Conservation (phyloP, 2,797 vertebrate genomes). For the Enteromius afrohamiltoni region DNA sequence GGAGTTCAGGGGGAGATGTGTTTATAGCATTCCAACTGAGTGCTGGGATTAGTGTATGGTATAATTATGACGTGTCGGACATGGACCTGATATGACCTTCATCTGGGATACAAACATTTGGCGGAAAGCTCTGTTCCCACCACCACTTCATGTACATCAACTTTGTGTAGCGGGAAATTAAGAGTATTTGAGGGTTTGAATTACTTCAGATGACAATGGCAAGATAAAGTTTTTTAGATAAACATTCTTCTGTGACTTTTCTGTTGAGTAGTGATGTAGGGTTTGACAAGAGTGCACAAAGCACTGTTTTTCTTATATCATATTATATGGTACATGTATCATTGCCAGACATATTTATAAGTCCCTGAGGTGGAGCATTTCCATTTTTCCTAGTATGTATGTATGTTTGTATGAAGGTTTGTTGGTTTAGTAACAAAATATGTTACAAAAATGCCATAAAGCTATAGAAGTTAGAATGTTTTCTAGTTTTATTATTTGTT, state of each 20-base stretch:
- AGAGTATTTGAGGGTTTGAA: neutral
- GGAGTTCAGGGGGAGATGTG: slow-evolving; percentile 70
- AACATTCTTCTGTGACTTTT: neutral
- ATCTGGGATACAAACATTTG: slow-evolving; percentile 67
- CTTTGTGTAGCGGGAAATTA: slow-evolving; percentile 44
- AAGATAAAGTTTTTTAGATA: neutral
- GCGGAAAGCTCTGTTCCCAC: slow-evolving; percentile 55
- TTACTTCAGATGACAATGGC: neutral
- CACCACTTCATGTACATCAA: slow-evolving; percentile 52
- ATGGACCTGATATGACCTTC: slow-evolving; percentile 67
- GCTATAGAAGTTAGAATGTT: too few species aligned
- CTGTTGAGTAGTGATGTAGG: neutral
- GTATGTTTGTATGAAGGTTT: neutral
- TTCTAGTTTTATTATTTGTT: too few species aligned
- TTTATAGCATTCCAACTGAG: slow-evolving; percentile 75
- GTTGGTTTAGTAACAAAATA: too few species aligned
- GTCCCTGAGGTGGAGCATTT: neutral
- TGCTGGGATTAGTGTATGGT: slow-evolving; percentile 72
- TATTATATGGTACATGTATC: neutral
- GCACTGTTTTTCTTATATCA: neutral
- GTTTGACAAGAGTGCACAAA: neutral
- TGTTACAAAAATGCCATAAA: too few species aligned
- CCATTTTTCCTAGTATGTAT: neutral
- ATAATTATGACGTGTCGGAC: slow-evolving; percentile 78
- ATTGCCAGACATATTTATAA: neutral